Evolutionary conservation across 2,888 invertebrate genomes (phyloP).

Genomic region (Athrips mouffetella): DNA sequence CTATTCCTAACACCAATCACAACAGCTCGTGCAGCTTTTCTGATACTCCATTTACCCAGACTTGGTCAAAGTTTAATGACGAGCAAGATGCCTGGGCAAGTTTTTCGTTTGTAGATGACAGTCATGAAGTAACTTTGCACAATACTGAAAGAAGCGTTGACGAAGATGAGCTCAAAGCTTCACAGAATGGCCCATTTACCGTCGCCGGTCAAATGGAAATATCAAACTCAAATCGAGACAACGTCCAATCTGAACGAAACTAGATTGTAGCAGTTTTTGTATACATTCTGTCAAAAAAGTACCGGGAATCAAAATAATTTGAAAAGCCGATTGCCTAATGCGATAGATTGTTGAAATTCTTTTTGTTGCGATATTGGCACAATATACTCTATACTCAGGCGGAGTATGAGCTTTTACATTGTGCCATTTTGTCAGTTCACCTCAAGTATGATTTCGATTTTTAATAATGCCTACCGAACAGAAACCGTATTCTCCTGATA

Average conservation of each 20-base stretch:
- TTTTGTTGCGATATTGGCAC: no score
- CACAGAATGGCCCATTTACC: constrained; percentile 27
- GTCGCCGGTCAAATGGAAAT: constrained; percentile 25
- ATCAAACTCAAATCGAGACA: not conserved
- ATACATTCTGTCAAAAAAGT: no score
- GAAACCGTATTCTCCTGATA: no score
- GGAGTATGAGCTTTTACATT: no score
- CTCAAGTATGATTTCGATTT: no score
- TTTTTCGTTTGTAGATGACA: not conserved
- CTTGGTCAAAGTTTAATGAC: constrained; percentile 4
- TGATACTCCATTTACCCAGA: not conserved
- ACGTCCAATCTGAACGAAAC: not conserved
- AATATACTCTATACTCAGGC: no score
- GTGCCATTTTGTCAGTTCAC: no score
- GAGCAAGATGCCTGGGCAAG: not conserved
- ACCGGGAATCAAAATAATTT: no score
- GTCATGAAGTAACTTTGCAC: not conserved
- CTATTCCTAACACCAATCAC: not conserved
- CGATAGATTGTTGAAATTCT: no score
- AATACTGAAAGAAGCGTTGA: not conserved
- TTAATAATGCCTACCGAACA: no score
- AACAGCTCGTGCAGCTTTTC: not conserved
- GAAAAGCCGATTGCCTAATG: no score
- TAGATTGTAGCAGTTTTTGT: no score
- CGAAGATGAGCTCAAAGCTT: constrained; percentile 8